Conservation (phyloP, 2,113 vertebrate species). For the Oncorhynchus masou region DNA sequence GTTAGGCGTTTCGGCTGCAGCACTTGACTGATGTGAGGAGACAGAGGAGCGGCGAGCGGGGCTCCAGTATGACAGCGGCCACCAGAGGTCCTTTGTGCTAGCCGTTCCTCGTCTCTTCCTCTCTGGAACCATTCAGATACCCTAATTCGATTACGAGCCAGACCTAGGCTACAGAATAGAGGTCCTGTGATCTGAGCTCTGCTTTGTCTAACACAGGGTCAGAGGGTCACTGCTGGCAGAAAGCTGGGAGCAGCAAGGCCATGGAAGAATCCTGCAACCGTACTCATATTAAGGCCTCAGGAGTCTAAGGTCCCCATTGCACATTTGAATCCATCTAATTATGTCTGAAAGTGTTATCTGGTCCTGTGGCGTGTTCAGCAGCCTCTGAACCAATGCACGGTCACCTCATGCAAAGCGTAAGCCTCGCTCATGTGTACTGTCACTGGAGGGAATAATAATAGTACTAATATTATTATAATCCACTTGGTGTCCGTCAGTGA, state of each 20-base stretch:
- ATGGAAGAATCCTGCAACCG: neutral
- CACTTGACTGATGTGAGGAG: neutral
- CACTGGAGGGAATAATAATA: no score
- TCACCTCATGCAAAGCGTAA: neutral
- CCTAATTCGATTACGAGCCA: neutral
- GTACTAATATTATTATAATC: no score
- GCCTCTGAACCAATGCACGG: neutral
- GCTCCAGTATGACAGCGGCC: neutral
- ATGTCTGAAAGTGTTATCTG: neutral
- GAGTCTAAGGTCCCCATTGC: neutral
- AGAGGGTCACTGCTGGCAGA: neutral
- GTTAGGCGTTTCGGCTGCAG: neutral
- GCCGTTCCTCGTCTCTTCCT: no score
- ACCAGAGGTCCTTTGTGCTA: neutral
- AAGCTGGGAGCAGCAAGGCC: neutral
- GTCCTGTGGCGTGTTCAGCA: neutral
- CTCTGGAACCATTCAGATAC: no score
- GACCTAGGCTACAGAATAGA: neutral
- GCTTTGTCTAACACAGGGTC: neutral
- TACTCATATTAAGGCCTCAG: neutral
- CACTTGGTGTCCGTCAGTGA: neutral
- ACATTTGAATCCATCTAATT: neutral
- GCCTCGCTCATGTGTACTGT: neutral
- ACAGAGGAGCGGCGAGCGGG: neutral
- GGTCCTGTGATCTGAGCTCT: neutral